A percentile compares a stretch with the other conserved stretches of the same genome.
These are phyloP conservation scores for Tipula helvola DNA, from an alignment of 2,888 invertebrate species.

Conservation along the genomic window DNA sequence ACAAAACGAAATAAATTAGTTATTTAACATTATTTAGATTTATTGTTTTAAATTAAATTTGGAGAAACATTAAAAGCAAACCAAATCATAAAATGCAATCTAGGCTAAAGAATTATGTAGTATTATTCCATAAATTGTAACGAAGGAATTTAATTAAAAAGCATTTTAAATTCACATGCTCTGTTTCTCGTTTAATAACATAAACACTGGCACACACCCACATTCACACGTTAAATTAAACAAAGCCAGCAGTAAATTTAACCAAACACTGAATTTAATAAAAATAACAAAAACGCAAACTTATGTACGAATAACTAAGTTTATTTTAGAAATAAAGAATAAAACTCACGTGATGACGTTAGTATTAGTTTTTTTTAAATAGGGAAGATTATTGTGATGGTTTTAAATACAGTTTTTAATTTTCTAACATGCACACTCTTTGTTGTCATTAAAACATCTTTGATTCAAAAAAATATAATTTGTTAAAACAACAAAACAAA, in stretches of 20 bases:
- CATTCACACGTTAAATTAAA: not conserved
- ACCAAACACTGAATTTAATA: not conserved
- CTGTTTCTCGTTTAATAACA: not conserved
- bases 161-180: not conserved
- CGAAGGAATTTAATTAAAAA: not conserved
- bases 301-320: not conserved
- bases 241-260: not conserved
- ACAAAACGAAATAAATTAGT: not conserved
- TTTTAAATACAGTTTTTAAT: not conserved
- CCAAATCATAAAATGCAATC: not conserved
- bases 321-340: not conserved
- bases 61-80: not conserved
- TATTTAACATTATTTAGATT: not conserved
- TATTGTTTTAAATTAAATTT: not conserved
- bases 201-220: not conserved
- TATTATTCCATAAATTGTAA: not conserved
- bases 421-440: not conserved
- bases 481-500: not conserved
- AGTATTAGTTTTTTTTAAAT: not conserved
- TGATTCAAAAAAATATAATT: not conserved
- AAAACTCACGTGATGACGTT: not conserved
- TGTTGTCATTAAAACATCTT: not conserved
- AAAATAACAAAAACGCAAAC: not conserved
- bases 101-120: not conserved
- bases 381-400: not conserved